Percentiles rank a stretch among this genome's conserved stretches.
These are phyloP conservation scores for Acropternis orthonyx DNA, from an alignment of 2,797 vertebrate genomes.

Conservation along the genomic window DNA sequence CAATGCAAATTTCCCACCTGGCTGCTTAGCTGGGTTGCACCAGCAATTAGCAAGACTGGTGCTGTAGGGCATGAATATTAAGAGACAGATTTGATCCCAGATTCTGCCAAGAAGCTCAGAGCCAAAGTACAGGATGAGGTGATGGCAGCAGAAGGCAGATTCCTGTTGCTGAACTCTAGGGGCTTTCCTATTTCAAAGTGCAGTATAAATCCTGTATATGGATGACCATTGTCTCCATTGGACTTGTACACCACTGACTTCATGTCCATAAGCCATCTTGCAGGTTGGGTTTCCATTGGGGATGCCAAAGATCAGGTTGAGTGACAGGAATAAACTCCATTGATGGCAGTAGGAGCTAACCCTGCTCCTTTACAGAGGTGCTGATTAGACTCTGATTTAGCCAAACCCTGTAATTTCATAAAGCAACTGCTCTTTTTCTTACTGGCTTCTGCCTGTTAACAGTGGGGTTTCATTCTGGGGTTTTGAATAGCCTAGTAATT, in stretches of 20 bases:
- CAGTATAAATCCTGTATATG: background rate
- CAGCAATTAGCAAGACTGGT: background rate
- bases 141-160: background rate
- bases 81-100: background rate
- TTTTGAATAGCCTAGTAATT: slow-evolving; percentile 72
- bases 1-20: background rate
- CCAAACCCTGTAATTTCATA: slow-evolving; percentile 53
- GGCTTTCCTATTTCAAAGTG: background rate
- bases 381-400: slow-evolving; percentile 42
- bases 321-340: background rate
- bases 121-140: background rate
- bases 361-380: background rate
- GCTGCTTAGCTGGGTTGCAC: background rate
- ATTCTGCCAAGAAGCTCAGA: background rate
- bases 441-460: slow-evolving; percentile 50
- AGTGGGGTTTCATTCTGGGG: slow-evolving; percentile 59
- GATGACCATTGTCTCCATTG: background rate
- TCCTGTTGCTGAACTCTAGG: background rate
- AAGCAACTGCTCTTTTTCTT: slow-evolving; percentile 14
- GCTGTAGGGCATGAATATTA: background rate
- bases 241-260: background rate
- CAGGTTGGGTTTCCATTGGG: background rate
- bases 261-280: background rate
- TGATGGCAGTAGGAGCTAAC: background rate
- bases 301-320: background rate